These are phyloP conservation scores for Hoplostethus mediterraneus DNA, from an alignment of 2,797 vertebrate genomes.

Conservation along the genomic window DNA sequence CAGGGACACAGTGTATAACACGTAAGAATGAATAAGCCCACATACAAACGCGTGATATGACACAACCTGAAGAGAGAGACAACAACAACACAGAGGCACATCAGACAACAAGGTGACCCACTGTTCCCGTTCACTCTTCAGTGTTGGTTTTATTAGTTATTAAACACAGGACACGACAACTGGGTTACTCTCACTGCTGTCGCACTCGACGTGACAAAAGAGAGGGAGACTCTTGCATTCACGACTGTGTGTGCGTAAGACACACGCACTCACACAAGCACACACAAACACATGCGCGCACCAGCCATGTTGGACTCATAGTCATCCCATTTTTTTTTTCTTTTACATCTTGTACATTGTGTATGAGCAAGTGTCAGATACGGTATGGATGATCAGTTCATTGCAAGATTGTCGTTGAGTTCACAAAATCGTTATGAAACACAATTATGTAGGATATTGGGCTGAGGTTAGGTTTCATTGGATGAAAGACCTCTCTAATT, in stretches of 20 bases:
- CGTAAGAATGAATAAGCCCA: slow-evolving; percentile 87
- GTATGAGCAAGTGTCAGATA: slow-evolving; percentile 24
- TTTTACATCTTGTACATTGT: slow-evolving; percentile 33
- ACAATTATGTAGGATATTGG: slow-evolving; percentile 17
- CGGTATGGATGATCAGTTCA: slow-evolving; percentile 10
- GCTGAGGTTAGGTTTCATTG: slow-evolving; percentile 52
- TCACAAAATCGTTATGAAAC: slow-evolving; percentile 26
- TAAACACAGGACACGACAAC: slow-evolving; percentile 68
- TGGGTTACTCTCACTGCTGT: slow-evolving; percentile 58
- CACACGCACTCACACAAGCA: slow-evolving; percentile 48
- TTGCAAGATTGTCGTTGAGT: slow-evolving; percentile 17
- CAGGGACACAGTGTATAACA: slow-evolving; percentile 81
- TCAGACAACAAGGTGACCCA: slow-evolving; percentile 82
- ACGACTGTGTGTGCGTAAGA: slow-evolving; percentile 25
- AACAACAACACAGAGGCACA: slow-evolving; percentile 83
- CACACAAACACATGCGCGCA: slow-evolving; percentile 48
- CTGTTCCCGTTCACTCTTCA: slow-evolving; percentile 67
- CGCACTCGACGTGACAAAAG: slow-evolving; percentile 31
- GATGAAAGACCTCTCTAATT: slow-evolving; percentile 44
- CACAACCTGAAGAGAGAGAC: slow-evolving; percentile 90
- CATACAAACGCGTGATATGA: slow-evolving; percentile 91
- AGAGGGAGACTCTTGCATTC: slow-evolving; percentile 16
- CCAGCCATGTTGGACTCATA: slow-evolving; percentile 13
- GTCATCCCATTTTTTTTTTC: slow-evolving; percentile 41
- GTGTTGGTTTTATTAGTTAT: slow-evolving; percentile 62